Evolutionary conservation across 2,888 invertebrate genomes (phyloP), one percentile per base, ranked within the genome.

Genomic region (Epirrita christyi): DNA sequence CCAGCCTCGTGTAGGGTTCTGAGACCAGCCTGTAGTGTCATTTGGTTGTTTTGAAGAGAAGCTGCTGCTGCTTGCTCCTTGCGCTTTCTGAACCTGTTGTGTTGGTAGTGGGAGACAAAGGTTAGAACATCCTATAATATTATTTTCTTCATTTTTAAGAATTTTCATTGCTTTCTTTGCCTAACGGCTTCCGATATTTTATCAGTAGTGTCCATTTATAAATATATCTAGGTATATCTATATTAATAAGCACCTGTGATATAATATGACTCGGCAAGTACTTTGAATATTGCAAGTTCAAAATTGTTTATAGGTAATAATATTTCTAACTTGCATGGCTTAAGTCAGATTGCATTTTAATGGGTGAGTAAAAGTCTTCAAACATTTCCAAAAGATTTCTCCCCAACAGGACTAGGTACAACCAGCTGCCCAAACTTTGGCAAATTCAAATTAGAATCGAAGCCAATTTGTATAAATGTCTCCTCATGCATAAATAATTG

Each of bases 1-100:
- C 99, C 99, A 53, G 99, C 97, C 84, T 99, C 99, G 82, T 99
- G 99, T 50, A 99, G 92, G 0, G 98, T 98, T 59, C 99, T 93
- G 59, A 99, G 93, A 37, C 99, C 99, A 77, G 99, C 99, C 94
- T 98, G 94, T 55, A 99, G 90, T 0, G 98, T 98, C 67, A 97
- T 97, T 41, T 98, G 97, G 74, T 97, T 96, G 54, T 72, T 83
- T 61, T 80, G 80, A 0, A 72, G 59, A 0, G 81, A 74, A 0
- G 72, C 77, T 43, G 94, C 95, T 8, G 95, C 95, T 0, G 80
- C 97, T 71, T 96, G 95, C 78, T 97, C 97, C 80, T 97, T 97
- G 64, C 99, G 96, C 84, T 99, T 99, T 81, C 99, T 98, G 92
- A 99, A 99, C 71, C 92, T 92, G 80, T 63, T 15, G 32, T 55